These are phyloP conservation scores for Clytia hemisphaerica DNA, from an alignment of 30 jellyfish, hydroid and myxozoan genomes.

Conservation along the genomic window DNA sequence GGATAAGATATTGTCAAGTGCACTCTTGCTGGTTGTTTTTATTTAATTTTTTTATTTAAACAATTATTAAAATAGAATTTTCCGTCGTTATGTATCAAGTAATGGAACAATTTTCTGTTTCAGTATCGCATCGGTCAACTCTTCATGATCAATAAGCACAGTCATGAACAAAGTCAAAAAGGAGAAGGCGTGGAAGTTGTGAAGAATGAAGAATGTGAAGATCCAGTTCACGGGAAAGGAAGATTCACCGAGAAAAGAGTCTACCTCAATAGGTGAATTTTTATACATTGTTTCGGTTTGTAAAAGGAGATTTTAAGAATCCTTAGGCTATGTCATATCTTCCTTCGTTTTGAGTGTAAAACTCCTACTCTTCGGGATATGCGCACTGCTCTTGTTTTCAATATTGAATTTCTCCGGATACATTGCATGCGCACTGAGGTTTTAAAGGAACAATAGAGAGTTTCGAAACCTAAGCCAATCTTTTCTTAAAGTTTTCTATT, in stretches of 20 bases:
- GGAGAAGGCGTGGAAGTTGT: conserved; percentile 99
- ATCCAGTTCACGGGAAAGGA: conserved; percentile 82
- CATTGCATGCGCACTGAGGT: too few species aligned
- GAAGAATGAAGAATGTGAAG: conserved; percentile 54
- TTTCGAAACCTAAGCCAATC: too few species aligned
- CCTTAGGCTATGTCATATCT: too few species aligned
- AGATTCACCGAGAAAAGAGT: conserved; percentile 91
- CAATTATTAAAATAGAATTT: not conserved
- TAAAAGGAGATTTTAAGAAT: not conserved
- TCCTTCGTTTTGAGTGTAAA: too few species aligned
- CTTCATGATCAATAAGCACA: conserved; percentile 91
- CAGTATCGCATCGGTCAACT: conserved; percentile 97
- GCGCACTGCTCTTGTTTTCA: too few species aligned
- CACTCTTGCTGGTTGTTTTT: not conserved
- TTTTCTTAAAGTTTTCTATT: too few species aligned
- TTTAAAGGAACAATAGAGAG: too few species aligned
- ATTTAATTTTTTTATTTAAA: not conserved
- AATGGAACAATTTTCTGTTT: not conserved
- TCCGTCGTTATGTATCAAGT: not conserved
- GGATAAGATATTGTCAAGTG: not conserved
- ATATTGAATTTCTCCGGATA: too few species aligned
- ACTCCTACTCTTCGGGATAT: too few species aligned
- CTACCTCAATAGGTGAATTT: conserved; percentile 70
- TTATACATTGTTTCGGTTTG: not conserved
- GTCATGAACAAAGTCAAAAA: conserved; percentile 97